A percentile compares a stretch with the other conserved stretches of the same genome.
Evolutionary conservation across 2,797 vertebrate genomes (phyloP).

Genomic region (Nyctalus aviator): DNA sequence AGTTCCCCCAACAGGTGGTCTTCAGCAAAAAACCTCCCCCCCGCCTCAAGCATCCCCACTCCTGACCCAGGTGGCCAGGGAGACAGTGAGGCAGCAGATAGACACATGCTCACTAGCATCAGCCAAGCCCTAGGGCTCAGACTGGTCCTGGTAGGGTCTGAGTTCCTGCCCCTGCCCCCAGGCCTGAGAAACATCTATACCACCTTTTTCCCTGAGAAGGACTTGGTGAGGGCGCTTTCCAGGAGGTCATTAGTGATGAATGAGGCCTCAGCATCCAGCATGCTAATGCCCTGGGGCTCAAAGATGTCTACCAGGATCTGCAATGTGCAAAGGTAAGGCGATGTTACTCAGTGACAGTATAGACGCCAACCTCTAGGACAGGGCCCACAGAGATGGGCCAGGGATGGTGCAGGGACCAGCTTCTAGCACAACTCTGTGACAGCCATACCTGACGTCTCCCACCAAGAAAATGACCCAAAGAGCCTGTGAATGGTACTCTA

Average conservation of each 20-base stretch:
- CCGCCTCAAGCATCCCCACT: neutral
- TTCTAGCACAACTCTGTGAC: neutral
- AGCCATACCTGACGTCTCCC: neutral
- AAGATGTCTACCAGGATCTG: constrained; percentile 93
- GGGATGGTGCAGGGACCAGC: neutral
- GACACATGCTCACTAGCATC: neutral
- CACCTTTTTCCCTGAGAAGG: constrained; percentile 92
- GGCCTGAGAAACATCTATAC: neutral
- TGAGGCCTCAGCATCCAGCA: constrained; percentile 90
- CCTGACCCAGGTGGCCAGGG: neutral
- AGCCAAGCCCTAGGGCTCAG: neutral
- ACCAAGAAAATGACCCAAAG: neutral
- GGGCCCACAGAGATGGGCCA: neutral
- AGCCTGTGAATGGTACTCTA: neutral
- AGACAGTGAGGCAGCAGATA: neutral
- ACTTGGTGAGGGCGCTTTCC: constrained; percentile 91
- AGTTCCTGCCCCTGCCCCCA: neutral
- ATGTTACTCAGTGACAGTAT: neutral
- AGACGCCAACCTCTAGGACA: neutral
- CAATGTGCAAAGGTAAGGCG: constrained; percentile 66
- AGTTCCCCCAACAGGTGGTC: neutral
- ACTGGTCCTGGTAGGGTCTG: neutral
- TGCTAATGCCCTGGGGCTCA: constrained; percentile 93
- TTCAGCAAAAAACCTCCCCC: neutral
- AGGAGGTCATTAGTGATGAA: constrained; percentile 94